Conservation (phyloP, 2,888 invertebrate genomes). For the Macropis europaea region DNA sequence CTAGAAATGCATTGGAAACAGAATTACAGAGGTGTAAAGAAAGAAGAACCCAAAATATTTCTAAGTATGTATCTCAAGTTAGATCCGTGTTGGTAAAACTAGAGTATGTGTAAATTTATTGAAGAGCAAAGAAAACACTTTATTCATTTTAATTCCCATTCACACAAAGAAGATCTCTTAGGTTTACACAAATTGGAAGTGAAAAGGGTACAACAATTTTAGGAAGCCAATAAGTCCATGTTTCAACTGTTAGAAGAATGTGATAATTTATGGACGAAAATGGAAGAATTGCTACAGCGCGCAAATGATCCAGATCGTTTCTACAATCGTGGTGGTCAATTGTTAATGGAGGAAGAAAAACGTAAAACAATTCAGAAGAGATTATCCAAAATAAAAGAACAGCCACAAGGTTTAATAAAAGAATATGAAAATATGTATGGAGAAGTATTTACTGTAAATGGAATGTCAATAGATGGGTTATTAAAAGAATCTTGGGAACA, state of each 20-base stretch:
- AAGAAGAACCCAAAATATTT: slow-evolving; percentile 88
- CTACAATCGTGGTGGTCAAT: slow-evolving; percentile 92
- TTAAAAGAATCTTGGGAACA: slow-evolving; percentile 84
- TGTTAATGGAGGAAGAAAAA: slow-evolving; percentile 92
- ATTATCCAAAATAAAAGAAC: slow-evolving; percentile 88
- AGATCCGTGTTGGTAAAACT: slow-evolving; percentile 86
- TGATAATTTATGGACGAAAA: slow-evolving; percentile 83
- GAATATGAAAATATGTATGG: slow-evolving; percentile 79
- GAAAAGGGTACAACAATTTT: slow-evolving; percentile 85
- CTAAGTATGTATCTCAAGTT: slow-evolving; percentile 83
- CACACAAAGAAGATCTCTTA: slow-evolving; percentile 90
- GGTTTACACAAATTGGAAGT: slow-evolving; percentile 90
- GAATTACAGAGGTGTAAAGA: slow-evolving; percentile 89
- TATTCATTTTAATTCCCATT: slow-evolving; percentile 84
- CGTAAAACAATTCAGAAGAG: slow-evolving; percentile 87
- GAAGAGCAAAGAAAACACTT: slow-evolving; percentile 84
- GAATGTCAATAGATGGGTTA: slow-evolving; percentile 83
- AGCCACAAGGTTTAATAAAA: slow-evolving; percentile 82
- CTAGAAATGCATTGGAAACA: slow-evolving; percentile 81
- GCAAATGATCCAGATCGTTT: slow-evolving; percentile 91
- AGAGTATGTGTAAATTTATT: slow-evolving; percentile 89
- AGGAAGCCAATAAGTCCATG: slow-evolving; percentile 82
- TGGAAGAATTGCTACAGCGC: slow-evolving; percentile 87
- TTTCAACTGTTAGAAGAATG: slow-evolving; percentile 82
- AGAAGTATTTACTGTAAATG: slow-evolving; percentile 83